These are phyloP conservation scores for Tetragonisca angustula DNA, from an alignment of 2,888 invertebrate genomes.

Conservation along the genomic window DNA sequence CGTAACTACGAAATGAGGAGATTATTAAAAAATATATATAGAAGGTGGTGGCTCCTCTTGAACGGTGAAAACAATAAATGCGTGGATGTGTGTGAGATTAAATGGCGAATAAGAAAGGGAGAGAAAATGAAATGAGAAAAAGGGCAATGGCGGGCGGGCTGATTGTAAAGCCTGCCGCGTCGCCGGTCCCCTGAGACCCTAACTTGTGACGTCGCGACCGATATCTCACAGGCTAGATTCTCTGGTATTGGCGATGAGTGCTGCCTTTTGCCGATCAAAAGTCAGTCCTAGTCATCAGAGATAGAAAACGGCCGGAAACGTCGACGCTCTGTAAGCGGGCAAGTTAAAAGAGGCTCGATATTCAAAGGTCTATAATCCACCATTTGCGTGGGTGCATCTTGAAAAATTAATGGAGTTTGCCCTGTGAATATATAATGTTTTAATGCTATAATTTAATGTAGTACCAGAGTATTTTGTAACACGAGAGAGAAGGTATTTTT, in stretches of 20 bases:
- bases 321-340: conserved; percentile 34
- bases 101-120: conserved; percentile 25
- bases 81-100: not conserved
- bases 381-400: conserved; percentile 8
- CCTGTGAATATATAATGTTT: conserved; percentile 21
- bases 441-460: not conserved
- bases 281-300: conserved; percentile 76
- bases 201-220: conserved; percentile 89
- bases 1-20: not conserved
- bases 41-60: conserved; percentile 31
- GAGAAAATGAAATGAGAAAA: conserved; percentile 57
- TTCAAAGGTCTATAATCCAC: conserved; percentile 24
- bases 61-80: not conserved
- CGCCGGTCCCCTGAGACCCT: conserved; percentile 92
- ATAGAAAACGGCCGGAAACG: conserved; percentile 59
- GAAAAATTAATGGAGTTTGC: conserved; percentile 4
- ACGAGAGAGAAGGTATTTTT: not conserved
- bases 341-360: conserved; percentile 22
- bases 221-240: conserved; percentile 90
- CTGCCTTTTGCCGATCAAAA: conserved; percentile 83
- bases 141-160: conserved; percentile 80
- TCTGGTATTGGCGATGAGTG: conserved; percentile 88
- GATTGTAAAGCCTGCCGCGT: conserved; percentile 84
- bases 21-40: not conserved
- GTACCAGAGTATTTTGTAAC: not conserved